Conservation (phyloP, 2,888 invertebrate genomes). For the Melipona beecheii region DNA sequence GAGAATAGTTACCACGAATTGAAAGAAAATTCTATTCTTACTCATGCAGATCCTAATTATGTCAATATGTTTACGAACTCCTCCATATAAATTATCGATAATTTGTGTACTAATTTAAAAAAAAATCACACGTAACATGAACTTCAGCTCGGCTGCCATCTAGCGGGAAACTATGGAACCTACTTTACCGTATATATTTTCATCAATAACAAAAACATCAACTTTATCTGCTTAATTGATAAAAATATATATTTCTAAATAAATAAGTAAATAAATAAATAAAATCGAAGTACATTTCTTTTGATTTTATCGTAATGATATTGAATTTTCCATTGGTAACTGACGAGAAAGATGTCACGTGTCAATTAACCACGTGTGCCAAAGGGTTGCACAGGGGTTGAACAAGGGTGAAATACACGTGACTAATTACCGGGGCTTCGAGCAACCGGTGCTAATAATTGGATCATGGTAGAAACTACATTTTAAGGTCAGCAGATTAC, state of each 20-base stretch:
- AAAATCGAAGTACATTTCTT: not conserved
- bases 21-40: not conserved
- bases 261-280: not conserved
- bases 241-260: not conserved
- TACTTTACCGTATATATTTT: not conserved
- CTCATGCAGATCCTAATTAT: not conserved
- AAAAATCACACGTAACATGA: not conserved
- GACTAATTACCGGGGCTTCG: slow-evolving; percentile 74
- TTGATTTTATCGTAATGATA: not conserved
- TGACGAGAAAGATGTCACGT: slow-evolving; percentile 10
- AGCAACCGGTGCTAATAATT: slow-evolving; percentile 72
- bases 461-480: slow-evolving; percentile 68
- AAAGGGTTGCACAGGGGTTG: slow-evolving; percentile 36
- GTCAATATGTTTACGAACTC: not conserved
- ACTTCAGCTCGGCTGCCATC: not conserved
- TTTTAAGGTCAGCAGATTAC: slow-evolving; percentile 79
- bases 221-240: not conserved
- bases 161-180: not conserved
- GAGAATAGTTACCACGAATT: not conserved
- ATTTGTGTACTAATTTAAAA: not conserved
- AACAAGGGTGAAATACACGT: slow-evolving; percentile 61
- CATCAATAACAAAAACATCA: not conserved
- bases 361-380: slow-evolving; percentile 50
- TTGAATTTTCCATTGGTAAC: not conserved
- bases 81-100: slow-evolving; percentile 5